Evolutionary conservation across 1,140 invertebrate genomes (phyloP).

Genomic region (Drosophila pachea): DNA sequence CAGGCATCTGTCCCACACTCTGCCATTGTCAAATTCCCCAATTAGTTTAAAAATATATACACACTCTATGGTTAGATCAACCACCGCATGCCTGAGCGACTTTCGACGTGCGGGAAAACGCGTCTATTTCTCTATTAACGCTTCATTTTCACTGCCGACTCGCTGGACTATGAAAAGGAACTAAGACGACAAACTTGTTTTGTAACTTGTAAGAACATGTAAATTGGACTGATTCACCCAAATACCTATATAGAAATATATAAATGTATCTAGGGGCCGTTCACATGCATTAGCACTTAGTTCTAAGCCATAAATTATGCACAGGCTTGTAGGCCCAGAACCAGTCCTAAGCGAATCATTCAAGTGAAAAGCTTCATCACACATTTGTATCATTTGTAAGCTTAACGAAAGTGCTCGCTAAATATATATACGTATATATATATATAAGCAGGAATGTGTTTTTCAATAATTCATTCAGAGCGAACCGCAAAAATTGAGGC

Average conservation of each 20-base stretch:
- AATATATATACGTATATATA: too few relatives aligned
- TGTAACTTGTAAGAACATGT: constrained; percentile 22
- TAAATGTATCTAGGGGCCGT: background rate
- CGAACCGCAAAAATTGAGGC: background rate
- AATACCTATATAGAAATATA: background rate
- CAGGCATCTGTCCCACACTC: background rate
- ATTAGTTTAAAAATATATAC: constrained; percentile 18
- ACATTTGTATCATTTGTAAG: too few relatives aligned
- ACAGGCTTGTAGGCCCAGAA: too few relatives aligned
- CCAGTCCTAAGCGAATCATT: too few relatives aligned
- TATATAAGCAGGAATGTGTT: too few relatives aligned
- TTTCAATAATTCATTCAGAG: too few relatives aligned
- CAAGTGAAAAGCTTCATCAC: too few relatives aligned
- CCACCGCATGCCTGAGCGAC: constrained; percentile 27
- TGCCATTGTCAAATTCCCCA: constrained; percentile 21
- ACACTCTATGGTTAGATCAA: constrained; percentile 8
- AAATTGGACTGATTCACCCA: constrained; percentile 6
- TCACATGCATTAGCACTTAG: too few relatives aligned
- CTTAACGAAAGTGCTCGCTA: too few relatives aligned
- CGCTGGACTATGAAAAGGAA: constrained; percentile 19
- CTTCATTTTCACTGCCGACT: constrained; percentile 11
- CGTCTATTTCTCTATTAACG: constrained; percentile 24
- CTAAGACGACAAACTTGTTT: constrained; percentile 26
- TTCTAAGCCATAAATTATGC: too few relatives aligned
- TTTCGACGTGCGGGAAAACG: constrained; percentile 17